Percentiles rank a stretch among this genome's conserved stretches.
Conservation (phyloP, 64 coral and sea anemone genomes). For the Dendrophyllia cribrosa region DNA sequence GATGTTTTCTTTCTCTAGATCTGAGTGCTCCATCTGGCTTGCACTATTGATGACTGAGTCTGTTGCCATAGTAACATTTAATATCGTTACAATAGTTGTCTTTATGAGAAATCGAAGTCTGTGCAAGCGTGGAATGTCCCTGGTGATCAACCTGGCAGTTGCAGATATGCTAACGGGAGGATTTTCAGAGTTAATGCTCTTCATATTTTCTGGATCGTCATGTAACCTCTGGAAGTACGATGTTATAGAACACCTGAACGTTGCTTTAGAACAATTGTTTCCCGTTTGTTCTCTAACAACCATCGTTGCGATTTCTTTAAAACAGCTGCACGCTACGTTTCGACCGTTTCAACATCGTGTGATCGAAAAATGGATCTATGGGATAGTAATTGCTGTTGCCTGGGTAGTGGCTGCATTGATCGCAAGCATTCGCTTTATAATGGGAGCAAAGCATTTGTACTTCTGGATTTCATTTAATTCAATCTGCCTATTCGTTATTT, state of each 20-base stretch:
- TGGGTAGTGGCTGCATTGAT: neutral
- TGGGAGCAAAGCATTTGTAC: too few species aligned
- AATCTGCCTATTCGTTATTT: too few species aligned
- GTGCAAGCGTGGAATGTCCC: neutral
- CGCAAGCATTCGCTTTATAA: neutral
- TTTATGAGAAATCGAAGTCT: neutral
- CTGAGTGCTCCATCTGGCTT: neutral
- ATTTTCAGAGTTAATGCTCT: neutral
- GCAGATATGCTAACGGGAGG: neutral
- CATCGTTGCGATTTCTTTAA: neutral
- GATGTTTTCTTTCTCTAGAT: too few species aligned
- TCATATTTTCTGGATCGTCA: neutral
- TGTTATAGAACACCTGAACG: too few species aligned
- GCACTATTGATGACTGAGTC: neutral
- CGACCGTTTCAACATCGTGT: neutral
- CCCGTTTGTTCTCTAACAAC: neutral
- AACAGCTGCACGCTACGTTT: neutral
- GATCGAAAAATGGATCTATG: neutral
- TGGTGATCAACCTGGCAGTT: neutral
- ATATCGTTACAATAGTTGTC: neutral
- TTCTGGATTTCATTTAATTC: too few species aligned
- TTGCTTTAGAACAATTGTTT: neutral
- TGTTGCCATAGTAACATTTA: neutral
- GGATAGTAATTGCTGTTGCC: neutral
- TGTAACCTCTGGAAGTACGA: neutral